A percentile compares a stretch with the other conserved stretches of the same genome.
Conservation (phyloP, 2,797 vertebrate genomes). For the Emys orbicularis region DNA sequence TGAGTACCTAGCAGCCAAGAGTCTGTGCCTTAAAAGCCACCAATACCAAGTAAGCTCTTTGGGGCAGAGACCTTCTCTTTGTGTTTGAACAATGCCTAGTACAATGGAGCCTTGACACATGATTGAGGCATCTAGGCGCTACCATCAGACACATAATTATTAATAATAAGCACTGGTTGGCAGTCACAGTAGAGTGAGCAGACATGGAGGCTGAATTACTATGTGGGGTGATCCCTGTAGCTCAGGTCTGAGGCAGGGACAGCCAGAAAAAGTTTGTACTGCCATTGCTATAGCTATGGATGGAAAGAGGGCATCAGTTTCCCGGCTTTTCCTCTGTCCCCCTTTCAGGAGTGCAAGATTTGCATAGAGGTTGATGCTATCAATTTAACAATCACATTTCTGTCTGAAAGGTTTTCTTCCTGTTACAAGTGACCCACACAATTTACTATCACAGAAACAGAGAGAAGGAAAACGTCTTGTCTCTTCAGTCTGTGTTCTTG, state of each 20-base stretch:
- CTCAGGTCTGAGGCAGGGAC: neutral
- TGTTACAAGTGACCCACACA: neutral
- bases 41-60: neutral
- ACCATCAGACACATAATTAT: neutral
- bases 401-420: neutral
- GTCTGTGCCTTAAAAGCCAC: neutral
- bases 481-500: neutral
- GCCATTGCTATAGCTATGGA: neutral
- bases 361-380: neutral
- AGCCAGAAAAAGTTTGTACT: neutral
- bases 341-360: neutral
- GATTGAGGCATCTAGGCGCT: fast-evolving
- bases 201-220: neutral
- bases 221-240: neutral
- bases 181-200: neutral
- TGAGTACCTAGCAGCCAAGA: neutral
- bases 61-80: neutral
- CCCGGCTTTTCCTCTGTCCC: neutral
- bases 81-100: neutral
- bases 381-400: neutral
- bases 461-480: neutral
- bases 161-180: neutral
- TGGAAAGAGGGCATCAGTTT: neutral
- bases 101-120: neutral
- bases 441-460: neutral